A percentile compares a stretch with the other conserved stretches of the same genome.
Conservation (phyloP, 2,113 vertebrate genomes). For the Phrynosoma blainvillii region DNA sequence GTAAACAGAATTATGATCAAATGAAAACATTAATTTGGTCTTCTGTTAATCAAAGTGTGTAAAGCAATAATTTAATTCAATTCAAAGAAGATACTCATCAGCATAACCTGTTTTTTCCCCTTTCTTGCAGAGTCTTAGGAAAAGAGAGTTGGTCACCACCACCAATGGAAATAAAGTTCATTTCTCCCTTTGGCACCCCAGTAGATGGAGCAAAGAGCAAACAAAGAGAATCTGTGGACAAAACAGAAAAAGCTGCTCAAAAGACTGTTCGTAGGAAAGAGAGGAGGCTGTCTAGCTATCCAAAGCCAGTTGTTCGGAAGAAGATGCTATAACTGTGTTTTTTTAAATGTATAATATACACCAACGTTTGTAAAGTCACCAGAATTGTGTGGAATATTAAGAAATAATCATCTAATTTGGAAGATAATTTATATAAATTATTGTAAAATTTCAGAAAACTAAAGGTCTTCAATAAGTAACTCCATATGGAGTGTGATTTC, state of each 20-base stretch:
- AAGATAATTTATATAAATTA: slow-evolving; percentile 90
- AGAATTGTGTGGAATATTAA: slow-evolving; percentile 74
- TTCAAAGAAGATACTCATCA: neutral
- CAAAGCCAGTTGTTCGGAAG: slow-evolving; percentile 89
- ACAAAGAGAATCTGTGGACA: slow-evolving; percentile 63
- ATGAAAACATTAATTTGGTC: neutral
- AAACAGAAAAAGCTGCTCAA: slow-evolving; percentile 69
- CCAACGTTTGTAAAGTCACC: slow-evolving; percentile 80
- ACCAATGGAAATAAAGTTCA: slow-evolving; percentile 79
- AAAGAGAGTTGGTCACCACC: slow-evolving; percentile 78
- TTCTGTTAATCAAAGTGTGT: slow-evolving; percentile 1
- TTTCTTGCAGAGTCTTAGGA: slow-evolving; percentile 71
- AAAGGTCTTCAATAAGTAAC: slow-evolving; percentile 78
- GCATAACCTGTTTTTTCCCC: neutral
- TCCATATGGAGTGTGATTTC: slow-evolving; percentile 79
- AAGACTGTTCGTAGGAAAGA: slow-evolving; percentile 81
- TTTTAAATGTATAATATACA: slow-evolving; percentile 74
- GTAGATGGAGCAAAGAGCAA: slow-evolving; percentile 61
- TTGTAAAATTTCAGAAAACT: slow-evolving; percentile 84
- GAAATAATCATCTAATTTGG: slow-evolving; percentile 76
- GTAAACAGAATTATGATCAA: neutral
- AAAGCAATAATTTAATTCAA: neutral
- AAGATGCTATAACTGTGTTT: slow-evolving; percentile 86
- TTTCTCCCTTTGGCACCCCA: slow-evolving; percentile 89
- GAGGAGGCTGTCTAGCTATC: slow-evolving; percentile 83